Evolutionary conservation across 2,888 invertebrate species (phyloP), one percentile per base, ranked within the genome.

Genomic region (Tribolium freemani): DNA sequence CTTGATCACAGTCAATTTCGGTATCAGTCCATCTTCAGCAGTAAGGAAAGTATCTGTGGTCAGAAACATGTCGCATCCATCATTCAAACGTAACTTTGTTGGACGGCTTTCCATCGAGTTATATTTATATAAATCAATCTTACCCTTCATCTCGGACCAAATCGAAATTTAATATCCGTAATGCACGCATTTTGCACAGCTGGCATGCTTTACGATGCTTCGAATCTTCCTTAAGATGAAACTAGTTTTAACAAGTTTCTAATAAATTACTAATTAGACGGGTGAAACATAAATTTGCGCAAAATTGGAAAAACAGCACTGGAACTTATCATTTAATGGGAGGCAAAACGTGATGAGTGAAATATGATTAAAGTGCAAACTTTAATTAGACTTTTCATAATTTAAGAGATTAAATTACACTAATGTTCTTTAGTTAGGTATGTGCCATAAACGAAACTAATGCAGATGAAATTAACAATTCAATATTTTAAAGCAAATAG

Each of bases 51-150:
- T 79, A 77, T 77, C 76, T 69, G 71, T 74, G 73, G 76, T 63
- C 72, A 72, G 30, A 74, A 71, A 74, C 76, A 66, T 58, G 74
- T 78, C 78, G 64, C 80, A 82, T 82, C 81, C 78, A 82, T 82
- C 82, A 81, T 80, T 70, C 73, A 56, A 72, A 76, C 76, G 69
- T 79, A 79, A 79, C 75, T 79, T 77, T 76, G 73, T 78, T 72
- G 76, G 77, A 78, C 78, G 74, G 73, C 73, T 76, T 71, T 78
- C 74, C 76, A 79, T 80, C 81, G 77, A 80, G 78, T 79, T 78
- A 79, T 78, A 80, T 81, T 79, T 80, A 79, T 80, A 81, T 82
- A 79, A 81, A 80, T 81, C 81, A 78, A 81, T 80, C 80, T 66
- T 66, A 54, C 64, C 63, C 68, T 58, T 68, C 58, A 58, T 63